phyloP scores from a whole-genome alignment of 2,113 vertebrate genomes.

The Ctenomys sociabilis region DNA sequence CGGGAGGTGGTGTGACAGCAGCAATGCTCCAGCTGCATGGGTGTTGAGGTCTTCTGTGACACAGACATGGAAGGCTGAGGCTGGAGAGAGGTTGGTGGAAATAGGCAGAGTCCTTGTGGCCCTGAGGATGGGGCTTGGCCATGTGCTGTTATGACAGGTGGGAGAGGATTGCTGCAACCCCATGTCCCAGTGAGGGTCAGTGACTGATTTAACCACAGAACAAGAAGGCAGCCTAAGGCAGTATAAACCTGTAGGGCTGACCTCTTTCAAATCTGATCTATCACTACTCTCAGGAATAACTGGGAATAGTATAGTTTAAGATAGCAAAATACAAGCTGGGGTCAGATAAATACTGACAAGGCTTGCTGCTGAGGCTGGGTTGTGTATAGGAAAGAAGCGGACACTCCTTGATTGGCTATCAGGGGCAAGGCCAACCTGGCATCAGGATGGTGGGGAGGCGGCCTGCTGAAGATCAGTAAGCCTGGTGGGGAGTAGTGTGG shows the following conservation, averaged over 20 bases:
- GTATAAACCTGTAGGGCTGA: not conserved
- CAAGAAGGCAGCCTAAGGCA: not conserved
- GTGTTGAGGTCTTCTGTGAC: not conserved
- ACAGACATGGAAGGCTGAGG: not conserved
- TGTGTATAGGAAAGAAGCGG: not conserved
- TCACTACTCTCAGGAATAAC: not conserved
- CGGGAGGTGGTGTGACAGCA: not conserved
- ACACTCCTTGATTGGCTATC: not conserved
- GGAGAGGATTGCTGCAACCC: not conserved
- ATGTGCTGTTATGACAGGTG: not conserved
- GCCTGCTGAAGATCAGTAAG: not conserved
- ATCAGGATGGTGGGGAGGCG: not conserved
- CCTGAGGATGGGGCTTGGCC: too few species aligned
- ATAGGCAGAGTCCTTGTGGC: not conserved
- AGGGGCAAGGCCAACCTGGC: not conserved
- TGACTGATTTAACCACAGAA: not conserved
- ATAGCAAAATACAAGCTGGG: not conserved
- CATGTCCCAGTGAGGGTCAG: not conserved
- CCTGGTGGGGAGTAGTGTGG: not conserved
- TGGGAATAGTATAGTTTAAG: not conserved
- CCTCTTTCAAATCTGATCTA: constrained; percentile 2
- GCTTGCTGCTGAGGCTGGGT: not conserved
- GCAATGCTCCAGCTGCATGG: too few species aligned
- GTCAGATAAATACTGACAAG: not conserved
- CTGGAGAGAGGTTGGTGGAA: not conserved